These are phyloP conservation scores for Xestia c-nigrum DNA, from an alignment of 2,888 invertebrate species.

Conservation along the genomic window DNA sequence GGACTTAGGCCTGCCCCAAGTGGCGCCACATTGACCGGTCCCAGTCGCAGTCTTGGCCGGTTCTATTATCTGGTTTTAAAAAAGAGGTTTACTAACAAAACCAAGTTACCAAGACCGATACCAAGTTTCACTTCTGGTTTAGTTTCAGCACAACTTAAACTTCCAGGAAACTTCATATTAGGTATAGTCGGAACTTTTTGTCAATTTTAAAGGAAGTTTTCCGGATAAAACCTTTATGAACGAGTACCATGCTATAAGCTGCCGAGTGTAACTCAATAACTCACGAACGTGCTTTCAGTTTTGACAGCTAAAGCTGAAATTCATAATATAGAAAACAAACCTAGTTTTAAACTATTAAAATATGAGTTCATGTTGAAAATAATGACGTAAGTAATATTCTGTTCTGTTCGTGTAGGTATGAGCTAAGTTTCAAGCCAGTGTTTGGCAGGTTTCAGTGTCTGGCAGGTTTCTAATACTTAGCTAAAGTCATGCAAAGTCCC, in stretches of 20 bases:
- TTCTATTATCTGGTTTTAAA: not conserved
- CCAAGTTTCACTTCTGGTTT: not conserved
- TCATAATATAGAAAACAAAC: constrained; percentile 6
- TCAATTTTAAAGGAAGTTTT: constrained; percentile 3
- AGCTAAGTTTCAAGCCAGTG: constrained; percentile 9
- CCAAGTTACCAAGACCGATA: no score
- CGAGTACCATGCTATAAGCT: not conserved
- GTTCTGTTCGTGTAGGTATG: not conserved
- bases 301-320: constrained; percentile 34
- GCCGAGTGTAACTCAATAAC: constrained; percentile 21
- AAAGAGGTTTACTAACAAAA: not conserved
- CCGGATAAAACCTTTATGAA: not conserved
- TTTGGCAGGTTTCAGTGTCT: constrained; percentile 18
- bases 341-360: constrained; percentile 13
- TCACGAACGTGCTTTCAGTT: constrained; percentile 26
- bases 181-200: not conserved
- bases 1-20: no score
- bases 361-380: not conserved
- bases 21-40: no score
- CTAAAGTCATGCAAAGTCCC: constrained; percentile 23
- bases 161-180: not conserved
- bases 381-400: not conserved
- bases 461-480: not conserved
- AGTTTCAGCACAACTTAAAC: not conserved
- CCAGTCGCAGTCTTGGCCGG: no score